A percentile compares a stretch with the other conserved stretches of the same genome.
These are phyloP conservation scores for Cephalotes varians DNA, from an alignment of 2,888 invertebrate genomes.

Conservation along the genomic window DNA sequence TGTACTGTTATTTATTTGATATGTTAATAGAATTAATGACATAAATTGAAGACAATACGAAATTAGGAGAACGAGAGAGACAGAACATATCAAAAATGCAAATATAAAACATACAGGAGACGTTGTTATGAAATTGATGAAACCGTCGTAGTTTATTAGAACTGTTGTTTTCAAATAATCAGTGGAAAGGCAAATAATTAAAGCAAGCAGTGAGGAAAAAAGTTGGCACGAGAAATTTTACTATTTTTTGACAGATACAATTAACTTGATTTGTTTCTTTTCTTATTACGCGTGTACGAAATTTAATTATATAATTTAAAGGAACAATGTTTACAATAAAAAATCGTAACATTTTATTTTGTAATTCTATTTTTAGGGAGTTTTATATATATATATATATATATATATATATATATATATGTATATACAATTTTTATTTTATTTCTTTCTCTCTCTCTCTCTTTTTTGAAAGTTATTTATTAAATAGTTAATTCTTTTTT, in stretches of 20 bases:
- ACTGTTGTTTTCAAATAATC: conserved; percentile 7
- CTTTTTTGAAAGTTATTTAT: neutral
- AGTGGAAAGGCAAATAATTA: neutral
- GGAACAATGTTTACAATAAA: neutral
- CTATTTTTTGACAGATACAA: neutral
- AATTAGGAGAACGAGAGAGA: conserved; percentile 14
- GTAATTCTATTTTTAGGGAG: neutral
- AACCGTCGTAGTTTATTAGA: neutral
- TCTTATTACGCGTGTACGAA: neutral
- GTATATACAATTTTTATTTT: neutral
- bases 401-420: no score
- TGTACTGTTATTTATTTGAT: conserved; percentile 8
- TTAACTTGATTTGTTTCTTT: neutral
- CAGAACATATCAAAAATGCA: conserved; percentile 36
- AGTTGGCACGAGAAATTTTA: neutral
- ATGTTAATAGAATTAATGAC: neutral
- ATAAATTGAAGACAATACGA: neutral
- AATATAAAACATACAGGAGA: neutral
- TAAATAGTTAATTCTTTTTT: neutral
- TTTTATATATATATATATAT: no score
- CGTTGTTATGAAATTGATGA: conserved; percentile 17
- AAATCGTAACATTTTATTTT: neutral
- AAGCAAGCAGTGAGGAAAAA: neutral
- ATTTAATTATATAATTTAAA: neutral
- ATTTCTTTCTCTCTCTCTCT: neutral